A percentile compares a stretch with the other conserved stretches of the same genome.
These are phyloP conservation scores for Malthinus seriepunctatus DNA, from an alignment of 2,888 invertebrate genomes.

Conservation along the genomic window DNA sequence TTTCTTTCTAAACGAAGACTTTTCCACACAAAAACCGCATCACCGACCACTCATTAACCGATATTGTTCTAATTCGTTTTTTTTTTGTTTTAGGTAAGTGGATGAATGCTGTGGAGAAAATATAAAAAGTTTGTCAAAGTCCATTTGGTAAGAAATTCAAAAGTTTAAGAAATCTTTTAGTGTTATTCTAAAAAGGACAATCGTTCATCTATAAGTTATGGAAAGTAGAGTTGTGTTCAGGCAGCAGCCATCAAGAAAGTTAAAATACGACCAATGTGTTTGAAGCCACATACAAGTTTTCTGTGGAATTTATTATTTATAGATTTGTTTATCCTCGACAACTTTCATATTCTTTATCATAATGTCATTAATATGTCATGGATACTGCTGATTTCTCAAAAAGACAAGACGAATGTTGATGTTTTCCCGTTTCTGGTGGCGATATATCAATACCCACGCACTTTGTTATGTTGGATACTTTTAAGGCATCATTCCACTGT, in stretches of 20 bases:
- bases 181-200: conserved; percentile 28
- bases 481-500: conserved; percentile 21
- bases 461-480: conserved; percentile 23
- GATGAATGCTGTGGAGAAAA: not conserved
- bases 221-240: conserved; percentile 47
- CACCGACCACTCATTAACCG: not conserved
- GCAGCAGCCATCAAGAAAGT: conserved; percentile 47
- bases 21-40: not conserved
- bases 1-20: not conserved
- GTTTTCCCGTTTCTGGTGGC: conserved; percentile 49
- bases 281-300: conserved; percentile 44
- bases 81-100: conserved; percentile 23
- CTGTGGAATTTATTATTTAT: conserved; percentile 51
- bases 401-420: conserved; percentile 53
- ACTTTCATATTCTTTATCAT: conserved; percentile 54
- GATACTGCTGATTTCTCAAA: conserved; percentile 51
- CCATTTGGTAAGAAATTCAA: conserved; percentile 8
- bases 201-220: conserved; percentile 34
- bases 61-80: not conserved
- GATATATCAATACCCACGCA: conserved; percentile 53
- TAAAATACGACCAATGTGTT: conserved; percentile 46
- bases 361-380: conserved; percentile 53
- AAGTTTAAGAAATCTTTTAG: conserved; percentile 15
- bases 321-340: conserved; percentile 53
- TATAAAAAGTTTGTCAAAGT: not conserved